These are phyloP conservation scores for Hyalella azteca DNA, from an alignment of 2,888 invertebrate genomes.

Conservation along the genomic window DNA sequence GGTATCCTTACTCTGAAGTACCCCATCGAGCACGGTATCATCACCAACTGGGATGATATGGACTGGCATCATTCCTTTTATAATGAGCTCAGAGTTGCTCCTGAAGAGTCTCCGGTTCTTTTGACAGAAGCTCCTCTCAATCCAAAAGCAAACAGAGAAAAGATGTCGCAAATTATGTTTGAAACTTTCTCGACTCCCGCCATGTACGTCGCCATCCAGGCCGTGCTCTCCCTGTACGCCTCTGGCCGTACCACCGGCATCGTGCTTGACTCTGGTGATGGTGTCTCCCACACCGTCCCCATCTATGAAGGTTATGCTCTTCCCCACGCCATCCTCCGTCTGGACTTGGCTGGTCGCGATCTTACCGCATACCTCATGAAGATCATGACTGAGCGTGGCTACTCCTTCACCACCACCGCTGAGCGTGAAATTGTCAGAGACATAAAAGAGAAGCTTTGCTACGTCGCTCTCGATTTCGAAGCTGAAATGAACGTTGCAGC, in stretches of 20 bases:
- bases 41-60: constrained; percentile 66
- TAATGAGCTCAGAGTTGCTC: constrained; percentile 80
- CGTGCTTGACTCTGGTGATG: constrained; percentile 93
- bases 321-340: constrained; percentile 66
- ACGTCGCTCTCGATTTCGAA: constrained; percentile 56
- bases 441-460: constrained; percentile 58
- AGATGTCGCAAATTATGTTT: too few relatives aligned
- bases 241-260: too few relatives aligned
- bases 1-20: constrained; percentile 68
- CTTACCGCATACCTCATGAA: constrained; percentile 97
- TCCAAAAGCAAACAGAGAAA: background rate
- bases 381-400: constrained; percentile 82
- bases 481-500: constrained; percentile 54
- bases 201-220: too few relatives aligned
- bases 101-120: constrained; percentile 89
- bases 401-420: constrained; percentile 50
- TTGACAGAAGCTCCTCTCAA: too few relatives aligned
- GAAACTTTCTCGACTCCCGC: constrained; percentile 61
- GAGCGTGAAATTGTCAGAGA: constrained; percentile 57
- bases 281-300: too few relatives aligned
- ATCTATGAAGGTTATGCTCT: too few relatives aligned
- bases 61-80: constrained; percentile 37
- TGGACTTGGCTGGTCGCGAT: too few relatives aligned
- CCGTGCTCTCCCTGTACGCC: constrained; percentile 74
- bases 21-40: constrained; percentile 68